phyloP scores from a whole-genome alignment of 2,797 vertebrate species.

The Gymnothorax reevesii region DNA sequence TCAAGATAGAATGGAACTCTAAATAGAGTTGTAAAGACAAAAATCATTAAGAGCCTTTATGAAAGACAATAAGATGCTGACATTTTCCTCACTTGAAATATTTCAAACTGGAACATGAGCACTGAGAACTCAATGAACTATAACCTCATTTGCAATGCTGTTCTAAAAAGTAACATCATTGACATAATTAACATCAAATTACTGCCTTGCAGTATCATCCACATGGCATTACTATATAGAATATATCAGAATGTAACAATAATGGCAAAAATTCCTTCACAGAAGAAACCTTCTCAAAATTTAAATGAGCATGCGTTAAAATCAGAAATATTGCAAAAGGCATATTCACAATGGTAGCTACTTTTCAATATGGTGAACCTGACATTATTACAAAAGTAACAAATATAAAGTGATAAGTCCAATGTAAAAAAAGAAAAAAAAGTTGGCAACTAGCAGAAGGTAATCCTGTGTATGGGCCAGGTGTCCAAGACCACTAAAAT shows the following conservation, averaged over 20 bases:
- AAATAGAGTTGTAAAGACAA: neutral
- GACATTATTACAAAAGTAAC: no score
- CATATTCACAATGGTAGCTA: neutral
- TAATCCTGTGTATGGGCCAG: neutral
- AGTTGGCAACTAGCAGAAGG: no score
- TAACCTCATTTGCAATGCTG: no score
- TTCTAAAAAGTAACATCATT: neutral
- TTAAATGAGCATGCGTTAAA: no score
- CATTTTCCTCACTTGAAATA: neutral
- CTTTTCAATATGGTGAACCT: no score
- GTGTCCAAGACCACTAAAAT: neutral
- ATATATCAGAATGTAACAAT: no score
- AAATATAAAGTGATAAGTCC: no score
- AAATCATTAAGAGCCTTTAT: neutral
- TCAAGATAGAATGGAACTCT: neutral
- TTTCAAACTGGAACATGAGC: constrained; percentile 51
- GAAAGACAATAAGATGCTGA: neutral
- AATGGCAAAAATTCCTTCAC: no score
- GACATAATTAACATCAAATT: neutral
- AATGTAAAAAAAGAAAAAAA: no score
- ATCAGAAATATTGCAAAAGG: no score
- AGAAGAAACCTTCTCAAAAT: no score
- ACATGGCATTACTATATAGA: no score
- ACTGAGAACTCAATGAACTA: constrained; percentile 73
- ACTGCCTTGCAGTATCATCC: neutral